Evolutionary conservation across 2,888 invertebrate genomes (phyloP), one percentile per base, ranked within the genome.

Genomic region (Nephrocerus scutellatus): DNA sequence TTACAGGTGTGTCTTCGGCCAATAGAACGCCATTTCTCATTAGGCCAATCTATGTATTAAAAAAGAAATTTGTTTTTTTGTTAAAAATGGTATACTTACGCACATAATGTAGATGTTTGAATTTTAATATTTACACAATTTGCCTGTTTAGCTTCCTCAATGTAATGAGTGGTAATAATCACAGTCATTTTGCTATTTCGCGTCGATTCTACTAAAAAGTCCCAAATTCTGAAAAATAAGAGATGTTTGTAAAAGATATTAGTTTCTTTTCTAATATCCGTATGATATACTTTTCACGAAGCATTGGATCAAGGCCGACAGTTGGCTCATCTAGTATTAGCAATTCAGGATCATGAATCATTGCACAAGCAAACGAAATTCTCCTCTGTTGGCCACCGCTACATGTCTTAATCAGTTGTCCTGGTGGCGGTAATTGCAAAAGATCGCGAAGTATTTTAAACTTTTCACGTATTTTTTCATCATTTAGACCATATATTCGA

Each of bases 131-230:
- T 72, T 70, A 88, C 88, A 68, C 74, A 77, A 60, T 84, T 75
- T 4, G 88, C 86, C 60, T 84, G 81, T 56, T 80, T 79, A 4
- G 91, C 84, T 70, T 93, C 93, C 62, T 93, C 93, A 43, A 93
- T 91, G 59, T 93, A 93, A 70, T 93, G 93, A 10, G 93, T 93
- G 1, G 93, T 93, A 40, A 93, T 89, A 41, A 93, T 82, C 36
- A 93, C 83, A 6, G 92, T 84, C 42, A 81, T 78, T 21, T 82
- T 79, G 29, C 76, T 74, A 51, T 74, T 74, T 46, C 75, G 70
- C 1, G 89, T 80, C 38, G 87, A 72, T 43, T 82, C 79, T 5
- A 82, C 74, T 37, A 93, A 71, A 66, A 86, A 83, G 44, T 84
- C 77, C 93, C 93, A 93, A 57, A 93, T 92, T 57, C 91, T 91